Evolutionary conservation across 2,888 invertebrate genomes (phyloP).

Genomic region (Conops quadrifasciatus): DNA sequence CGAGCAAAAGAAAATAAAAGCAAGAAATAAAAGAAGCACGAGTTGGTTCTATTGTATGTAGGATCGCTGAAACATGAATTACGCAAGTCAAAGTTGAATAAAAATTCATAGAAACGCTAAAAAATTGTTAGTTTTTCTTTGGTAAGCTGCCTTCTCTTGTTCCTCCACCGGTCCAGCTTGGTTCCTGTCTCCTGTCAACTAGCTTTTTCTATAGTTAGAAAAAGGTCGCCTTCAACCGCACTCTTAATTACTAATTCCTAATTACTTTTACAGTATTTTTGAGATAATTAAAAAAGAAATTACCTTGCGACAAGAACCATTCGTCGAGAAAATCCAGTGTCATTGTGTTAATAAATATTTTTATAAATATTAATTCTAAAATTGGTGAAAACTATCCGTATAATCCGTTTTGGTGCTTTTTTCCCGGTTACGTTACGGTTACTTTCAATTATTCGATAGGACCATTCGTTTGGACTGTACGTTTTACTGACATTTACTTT

Average conservation of each 20-base stretch:
- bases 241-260: no score
- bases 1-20: slow-evolving; percentile 15
- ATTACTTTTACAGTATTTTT: slow-evolving; percentile 23
- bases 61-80: slow-evolving; percentile 39
- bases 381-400: background rate
- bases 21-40: slow-evolving; percentile 5
- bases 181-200: background rate
- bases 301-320: slow-evolving; percentile 65
- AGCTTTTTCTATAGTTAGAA: no score
- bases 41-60: background rate
- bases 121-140: background rate
- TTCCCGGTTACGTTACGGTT: background rate
- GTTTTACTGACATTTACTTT: slow-evolving; percentile 28
- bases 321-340: slow-evolving; percentile 63
- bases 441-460: slow-evolving; percentile 9
- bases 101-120: slow-evolving; percentile 18
- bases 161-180: slow-evolving; percentile 28
- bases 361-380: slow-evolving; percentile 8
- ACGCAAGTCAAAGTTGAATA: slow-evolving; percentile 45
- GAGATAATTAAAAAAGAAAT: slow-evolving; percentile 33
- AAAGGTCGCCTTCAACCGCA: no score
- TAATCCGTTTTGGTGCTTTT: background rate
- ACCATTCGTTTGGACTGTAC: background rate
- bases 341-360: slow-evolving; percentile 33
- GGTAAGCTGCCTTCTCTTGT: no score